These are phyloP conservation scores for Petrolisthes manimaculis DNA, from an alignment of 2,888 invertebrate genomes.

Conservation along the genomic window DNA sequence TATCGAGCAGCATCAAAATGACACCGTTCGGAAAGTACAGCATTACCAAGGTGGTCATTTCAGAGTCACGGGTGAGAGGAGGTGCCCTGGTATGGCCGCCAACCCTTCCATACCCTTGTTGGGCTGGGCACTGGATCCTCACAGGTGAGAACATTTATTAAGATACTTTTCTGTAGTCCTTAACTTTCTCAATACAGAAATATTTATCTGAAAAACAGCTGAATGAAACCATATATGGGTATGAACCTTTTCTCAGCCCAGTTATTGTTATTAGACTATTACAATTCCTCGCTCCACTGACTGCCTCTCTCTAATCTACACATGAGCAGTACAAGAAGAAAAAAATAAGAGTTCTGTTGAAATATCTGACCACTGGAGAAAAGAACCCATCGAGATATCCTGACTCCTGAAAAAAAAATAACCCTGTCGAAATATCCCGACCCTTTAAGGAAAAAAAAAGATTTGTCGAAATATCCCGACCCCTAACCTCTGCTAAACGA, in stretches of 20 bases:
- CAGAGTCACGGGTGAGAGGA: constrained; percentile 13
- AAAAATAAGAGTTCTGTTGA: too few relatives aligned
- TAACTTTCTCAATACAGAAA: neutral
- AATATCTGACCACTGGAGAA: too few relatives aligned
- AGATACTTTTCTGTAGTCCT: too few relatives aligned
- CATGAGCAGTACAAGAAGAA: neutral
- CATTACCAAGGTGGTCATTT: neutral
- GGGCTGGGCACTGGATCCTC: neutral
- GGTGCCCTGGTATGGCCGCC: neutral
- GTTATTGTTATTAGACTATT: neutral
- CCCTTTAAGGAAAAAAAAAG: neutral
- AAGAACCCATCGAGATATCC: too few relatives aligned
- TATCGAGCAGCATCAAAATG: constrained; percentile 8
- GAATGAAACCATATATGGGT: neutral
- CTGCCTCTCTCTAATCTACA: neutral
- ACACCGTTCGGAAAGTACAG: neutral
- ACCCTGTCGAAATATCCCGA: too few relatives aligned
- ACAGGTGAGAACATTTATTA: too few relatives aligned
- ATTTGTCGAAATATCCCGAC: neutral
- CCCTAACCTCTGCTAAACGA: neutral
- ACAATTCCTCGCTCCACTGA: neutral
- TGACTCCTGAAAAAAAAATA: too few relatives aligned
- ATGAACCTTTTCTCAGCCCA: neutral
- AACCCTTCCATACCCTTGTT: neutral
- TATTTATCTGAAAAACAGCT: neutral